phyloP scores from a whole-genome alignment of 2,113 vertebrate genomes.

The Himantopus leucocephalus region DNA sequence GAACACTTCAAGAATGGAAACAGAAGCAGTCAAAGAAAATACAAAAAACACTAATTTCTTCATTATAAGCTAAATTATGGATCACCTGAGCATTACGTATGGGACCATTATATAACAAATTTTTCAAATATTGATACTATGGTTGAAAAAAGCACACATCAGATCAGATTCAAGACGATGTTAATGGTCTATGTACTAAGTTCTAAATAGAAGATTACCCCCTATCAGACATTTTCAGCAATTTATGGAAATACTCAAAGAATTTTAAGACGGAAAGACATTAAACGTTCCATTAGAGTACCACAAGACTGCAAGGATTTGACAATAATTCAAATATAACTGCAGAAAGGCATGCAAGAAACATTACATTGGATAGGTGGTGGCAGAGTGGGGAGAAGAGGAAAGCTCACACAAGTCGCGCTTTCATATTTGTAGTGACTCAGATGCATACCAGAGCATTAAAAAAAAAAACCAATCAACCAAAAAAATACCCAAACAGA shows the following conservation, averaged over 20 bases:
- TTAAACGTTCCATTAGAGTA: neutral
- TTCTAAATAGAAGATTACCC: neutral
- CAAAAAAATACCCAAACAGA: neutral
- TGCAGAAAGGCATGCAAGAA: neutral
- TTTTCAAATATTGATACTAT: neutral
- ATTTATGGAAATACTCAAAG: neutral
- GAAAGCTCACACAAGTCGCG: neutral
- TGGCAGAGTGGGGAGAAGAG: neutral
- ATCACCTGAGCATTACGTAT: accelerated
- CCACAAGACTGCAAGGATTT: neutral
- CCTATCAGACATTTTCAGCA: constrained; percentile 5
- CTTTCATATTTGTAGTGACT: neutral
- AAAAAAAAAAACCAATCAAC: neutral
- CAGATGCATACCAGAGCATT: neutral
- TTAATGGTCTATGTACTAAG: neutral
- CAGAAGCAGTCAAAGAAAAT: neutral
- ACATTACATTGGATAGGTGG: neutral
- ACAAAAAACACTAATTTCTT: neutral
- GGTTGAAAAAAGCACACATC: neutral
- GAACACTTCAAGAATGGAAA: neutral
- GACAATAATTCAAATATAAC: neutral
- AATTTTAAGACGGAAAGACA: neutral
- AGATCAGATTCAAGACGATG: neutral
- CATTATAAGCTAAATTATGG: neutral
- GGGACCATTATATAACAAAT: neutral